Percentiles rank a stretch among this genome's conserved stretches.
Evolutionary conservation across 2,797 vertebrate genomes (phyloP).

Genomic region (Apogon hyalosoma): DNA sequence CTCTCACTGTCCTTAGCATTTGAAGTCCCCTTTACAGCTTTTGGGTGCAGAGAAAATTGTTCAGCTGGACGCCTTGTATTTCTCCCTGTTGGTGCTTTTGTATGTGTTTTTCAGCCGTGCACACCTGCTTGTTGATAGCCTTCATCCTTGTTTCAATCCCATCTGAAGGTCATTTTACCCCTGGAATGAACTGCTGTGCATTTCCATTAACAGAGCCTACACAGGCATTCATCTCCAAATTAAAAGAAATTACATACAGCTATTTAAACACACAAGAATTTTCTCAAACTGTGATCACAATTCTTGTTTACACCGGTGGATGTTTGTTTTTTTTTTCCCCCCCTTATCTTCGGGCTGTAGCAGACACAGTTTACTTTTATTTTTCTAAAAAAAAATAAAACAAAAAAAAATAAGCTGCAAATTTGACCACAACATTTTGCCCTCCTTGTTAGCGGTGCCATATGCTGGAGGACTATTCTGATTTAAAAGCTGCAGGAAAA

Average conservation of each 20-base stretch:
- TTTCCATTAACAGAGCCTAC: conserved; percentile 32
- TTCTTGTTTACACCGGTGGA: conserved; percentile 3
- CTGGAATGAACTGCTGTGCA: conserved; percentile 60
- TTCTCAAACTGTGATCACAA: background rate
- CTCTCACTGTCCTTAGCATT: conserved; percentile 71
- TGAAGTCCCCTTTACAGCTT: conserved; percentile 58
- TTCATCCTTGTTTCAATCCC: conserved; percentile 36
- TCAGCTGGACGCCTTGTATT: conserved; percentile 65
- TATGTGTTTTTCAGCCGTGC: conserved; percentile 46
- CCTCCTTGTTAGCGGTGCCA: conserved; percentile 1
- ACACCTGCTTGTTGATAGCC: conserved; percentile 61
- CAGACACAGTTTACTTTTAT: background rate
- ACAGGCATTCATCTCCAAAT: background rate
- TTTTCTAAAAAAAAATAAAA: too few relatives aligned
- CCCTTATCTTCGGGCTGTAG: background rate
- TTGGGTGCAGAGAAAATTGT: conserved; percentile 59
- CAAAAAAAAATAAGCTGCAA: background rate
- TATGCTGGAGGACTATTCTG: conserved; percentile 13
- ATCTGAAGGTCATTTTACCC: conserved; percentile 63
- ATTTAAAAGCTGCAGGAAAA: conserved; percentile 20
- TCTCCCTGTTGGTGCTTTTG: conserved; percentile 46
- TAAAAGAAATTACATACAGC: background rate
- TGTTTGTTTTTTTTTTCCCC: background rate
- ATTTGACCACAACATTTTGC: background rate
- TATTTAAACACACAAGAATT: conserved; percentile 9